Evolutionary conservation across 2,888 invertebrate species (phyloP).

Genomic region (Netelia virgata): DNA sequence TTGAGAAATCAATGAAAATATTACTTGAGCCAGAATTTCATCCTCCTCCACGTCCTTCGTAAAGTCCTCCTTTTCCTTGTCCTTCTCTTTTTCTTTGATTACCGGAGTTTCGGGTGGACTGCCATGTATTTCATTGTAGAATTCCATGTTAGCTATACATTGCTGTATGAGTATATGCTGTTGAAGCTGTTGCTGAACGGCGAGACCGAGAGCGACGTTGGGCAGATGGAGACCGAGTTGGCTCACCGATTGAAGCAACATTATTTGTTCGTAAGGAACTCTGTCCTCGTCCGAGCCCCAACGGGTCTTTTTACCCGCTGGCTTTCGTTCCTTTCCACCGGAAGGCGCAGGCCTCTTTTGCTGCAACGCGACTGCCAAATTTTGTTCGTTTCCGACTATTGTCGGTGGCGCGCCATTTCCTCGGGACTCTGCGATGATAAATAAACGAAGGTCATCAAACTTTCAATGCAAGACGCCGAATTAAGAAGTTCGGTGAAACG

Average conservation of each 20-base stretch:
- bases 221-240: slow-evolving; percentile 80
- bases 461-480: too few relatives aligned
- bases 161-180: slow-evolving; percentile 74
- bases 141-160: slow-evolving; percentile 75
- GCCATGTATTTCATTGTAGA: slow-evolving; percentile 75
- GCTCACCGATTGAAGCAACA: slow-evolving; percentile 82
- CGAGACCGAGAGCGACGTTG: slow-evolving; percentile 80
- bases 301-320: slow-evolving; percentile 82
- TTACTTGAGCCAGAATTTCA: slow-evolving; percentile 75
- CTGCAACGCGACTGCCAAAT: slow-evolving; percentile 54
- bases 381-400: slow-evolving; percentile 39
- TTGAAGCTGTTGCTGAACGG: slow-evolving; percentile 79
- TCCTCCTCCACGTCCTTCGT: slow-evolving; percentile 77
- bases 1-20: not conserved
- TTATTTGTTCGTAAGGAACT: slow-evolving; percentile 82
- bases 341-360: slow-evolving; percentile 73
- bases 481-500: too few relatives aligned
- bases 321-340: slow-evolving; percentile 79
- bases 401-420: slow-evolving; percentile 31
- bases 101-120: slow-evolving; percentile 57
- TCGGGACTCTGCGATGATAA: slow-evolving; percentile 33
- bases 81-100: slow-evolving; percentile 68
- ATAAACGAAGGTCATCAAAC: not conserved
- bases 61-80: slow-evolving; percentile 76
- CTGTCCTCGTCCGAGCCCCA: slow-evolving; percentile 84